Base-by-base conservation (phyloP, 1,140 invertebrate species). In the Leptopilina clavipes region DNA sequence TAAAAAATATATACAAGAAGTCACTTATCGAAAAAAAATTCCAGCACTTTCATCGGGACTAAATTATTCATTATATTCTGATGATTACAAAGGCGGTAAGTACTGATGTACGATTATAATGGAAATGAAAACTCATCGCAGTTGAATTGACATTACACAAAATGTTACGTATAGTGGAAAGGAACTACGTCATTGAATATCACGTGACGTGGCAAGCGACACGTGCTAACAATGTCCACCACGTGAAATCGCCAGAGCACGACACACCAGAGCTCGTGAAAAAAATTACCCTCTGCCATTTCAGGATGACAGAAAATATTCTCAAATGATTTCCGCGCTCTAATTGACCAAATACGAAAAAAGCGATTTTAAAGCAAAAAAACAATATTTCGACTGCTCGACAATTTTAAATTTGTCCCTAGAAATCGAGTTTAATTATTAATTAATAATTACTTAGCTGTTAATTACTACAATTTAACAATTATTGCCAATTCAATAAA, bases 131-230 rank as follows among this genome's bases (percentile, higher is more conserved):
- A 65, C 22, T 65, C 56, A 65, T 65, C 18, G 19, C 14, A 10
- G 22, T 25, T 65, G 56, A 65, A 65, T 65, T 31, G 22, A 65
- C 22, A 65, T 31, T 65, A 65, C 22, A 65, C 56, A 65, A 65
- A n/a, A 25, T 19, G 22, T 65, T 65, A 65, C 22, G 22, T 40
- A 31, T 31, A 65, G 56, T 65, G 22, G 22, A 65, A 65, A 65
- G 56, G 3, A 11, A 65, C 56, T 65, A 65, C 56, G 56, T 65
- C 56, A 65, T 59, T 25, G n/a, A 59, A 59, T 22, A 14, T 65
- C 56, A 65, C 22, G 56, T 65, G 56, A 65, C 56, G 22, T 65
- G 56, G 22, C 48, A 65, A 6, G 8, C 22, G 56, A 65, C 56
- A 65, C 56, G 56, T 65, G 56, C 22, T 65, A 12, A 65, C 12